Conservation (phyloP, 1,140 invertebrate species). For the Phocides pigmalion region DNA sequence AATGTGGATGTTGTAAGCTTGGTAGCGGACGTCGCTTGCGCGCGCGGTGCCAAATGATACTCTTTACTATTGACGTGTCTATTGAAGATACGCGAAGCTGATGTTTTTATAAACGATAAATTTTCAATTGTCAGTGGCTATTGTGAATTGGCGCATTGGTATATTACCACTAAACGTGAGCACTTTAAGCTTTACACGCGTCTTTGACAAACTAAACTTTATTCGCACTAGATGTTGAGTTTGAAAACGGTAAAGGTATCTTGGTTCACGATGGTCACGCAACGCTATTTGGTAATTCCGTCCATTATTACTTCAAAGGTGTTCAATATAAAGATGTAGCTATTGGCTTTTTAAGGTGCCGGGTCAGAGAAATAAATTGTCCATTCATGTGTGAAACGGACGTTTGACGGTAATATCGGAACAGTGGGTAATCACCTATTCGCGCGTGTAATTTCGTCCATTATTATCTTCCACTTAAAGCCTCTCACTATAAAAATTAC, state of each 20-base stretch:
- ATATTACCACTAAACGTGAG: conserved; percentile 39
- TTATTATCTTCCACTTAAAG: conserved; percentile 35
- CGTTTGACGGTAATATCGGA: conserved; percentile 20
- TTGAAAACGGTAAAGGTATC: background rate
- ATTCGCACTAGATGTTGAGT: background rate
- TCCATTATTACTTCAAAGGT: conserved; percentile 32
- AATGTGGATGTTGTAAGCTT: conserved; percentile 22
- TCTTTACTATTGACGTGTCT: conserved; percentile 70
- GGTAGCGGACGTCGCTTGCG: conserved; percentile 42
- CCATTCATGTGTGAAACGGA: conserved; percentile 42
- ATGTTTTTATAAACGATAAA: conserved; percentile 78
- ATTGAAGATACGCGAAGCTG: conserved; percentile 60
- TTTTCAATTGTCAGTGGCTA: conserved; percentile 64
- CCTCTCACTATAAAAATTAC: background rate
- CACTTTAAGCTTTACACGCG: background rate
- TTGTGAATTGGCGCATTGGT: conserved; percentile 62
- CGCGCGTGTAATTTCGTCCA: conserved; percentile 50
- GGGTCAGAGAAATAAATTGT: conserved; percentile 47
- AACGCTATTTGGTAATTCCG: conserved; percentile 30
- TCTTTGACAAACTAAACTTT: background rate
- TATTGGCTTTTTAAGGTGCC: conserved; percentile 26
- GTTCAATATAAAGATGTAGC: conserved; percentile 45
- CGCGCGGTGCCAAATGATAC: conserved; percentile 59
- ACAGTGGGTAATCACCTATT: conserved; percentile 47
- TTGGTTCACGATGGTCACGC: conserved; percentile 7